Evolutionary conservation across 2,113 vertebrate genomes (phyloP).

Genomic region (Lethenteron reissneri): DNA sequence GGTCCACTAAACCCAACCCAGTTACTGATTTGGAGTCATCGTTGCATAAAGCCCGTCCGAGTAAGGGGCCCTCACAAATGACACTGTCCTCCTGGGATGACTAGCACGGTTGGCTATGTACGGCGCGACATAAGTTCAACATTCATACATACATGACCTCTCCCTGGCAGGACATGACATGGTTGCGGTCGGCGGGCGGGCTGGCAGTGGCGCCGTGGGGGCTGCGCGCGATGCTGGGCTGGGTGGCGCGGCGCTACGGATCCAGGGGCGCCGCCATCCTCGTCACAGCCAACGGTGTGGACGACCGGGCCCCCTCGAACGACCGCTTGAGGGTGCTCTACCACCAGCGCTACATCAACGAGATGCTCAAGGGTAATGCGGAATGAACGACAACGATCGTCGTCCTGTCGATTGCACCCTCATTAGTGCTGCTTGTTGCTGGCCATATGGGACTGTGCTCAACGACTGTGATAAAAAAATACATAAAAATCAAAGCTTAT

Average conservation of each 20-base stretch:
- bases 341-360: slow-evolving; percentile 44
- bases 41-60: no score
- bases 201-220: slow-evolving; percentile 56
- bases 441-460: background rate
- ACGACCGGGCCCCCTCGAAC: slow-evolving; percentile 37
- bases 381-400: background rate
- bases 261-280: slow-evolving; percentile 29
- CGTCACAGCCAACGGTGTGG: slow-evolving; percentile 56
- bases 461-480: background rate
- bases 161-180: slow-evolving; percentile 42
- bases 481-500: background rate
- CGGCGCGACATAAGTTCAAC: no score
- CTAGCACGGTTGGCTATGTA: no score
- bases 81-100: no score
- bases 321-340: slow-evolving; percentile 53
- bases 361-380: slow-evolving; percentile 59
- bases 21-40: no score
- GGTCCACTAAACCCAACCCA: no score
- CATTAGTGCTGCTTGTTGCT: background rate
- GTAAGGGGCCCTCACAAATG: no score
- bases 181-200: slow-evolving; percentile 31
- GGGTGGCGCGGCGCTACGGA: slow-evolving; percentile 48
- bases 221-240: slow-evolving; percentile 38
- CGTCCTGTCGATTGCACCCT: slow-evolving; percentile 7
- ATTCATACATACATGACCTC: no score